Base-by-base conservation (phyloP, 2,888 invertebrate species). In the Ctena decussata region DNA sequence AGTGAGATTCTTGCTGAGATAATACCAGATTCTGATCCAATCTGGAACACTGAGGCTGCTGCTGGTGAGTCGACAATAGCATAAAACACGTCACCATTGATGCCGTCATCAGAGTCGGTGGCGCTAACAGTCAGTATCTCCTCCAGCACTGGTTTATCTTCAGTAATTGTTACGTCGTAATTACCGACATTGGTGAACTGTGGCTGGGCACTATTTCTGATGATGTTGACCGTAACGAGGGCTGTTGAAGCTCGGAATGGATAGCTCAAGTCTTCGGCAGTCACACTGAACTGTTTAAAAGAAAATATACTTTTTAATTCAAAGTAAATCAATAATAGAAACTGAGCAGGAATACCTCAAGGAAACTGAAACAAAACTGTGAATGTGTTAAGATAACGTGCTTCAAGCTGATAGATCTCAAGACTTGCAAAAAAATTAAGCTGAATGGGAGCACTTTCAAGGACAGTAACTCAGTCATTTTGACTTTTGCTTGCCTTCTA, bases 21-120 rank as follows among this genome's bases (percentile, higher is more conserved):
- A 44, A 97, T 96, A 0, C 99, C 99, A 0, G 97, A 97, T 90
- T 97, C 97, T 0, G 98, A 97, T 89, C 98, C 98, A 76, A 99
- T 98, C 79, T 97, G 97, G 96, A 99, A 99, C n/a, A 98, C 96
- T 74, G 98, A 97, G 0, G 97, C 97, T 24, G 79, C 84, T 1
- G 82, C 86, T 24, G 87, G 82, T 0, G 85, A 77, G n/a, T 85
- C 70, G n/a, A 75, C 89, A 30, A 94, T 87, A 37, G 82, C 78
- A 89, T 94, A 94, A 8, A 65, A 53, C 39, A 94, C 86, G 35
- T 85, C 80, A 11, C 94, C 94, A 85, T 94, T 94, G 71, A 69
- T 79, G 39, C 84, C 83, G 46, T 78, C 80, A 75, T 92, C 92
- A 35, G 60, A 49, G 78, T 91, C 91, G 1, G 49, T 72, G 8